Percentiles rank a stretch among this genome's conserved stretches.
These are phyloP conservation scores for Isurus oxyrinchus DNA, from an alignment of 2,113 vertebrate genomes.

Conservation along the genomic window DNA sequence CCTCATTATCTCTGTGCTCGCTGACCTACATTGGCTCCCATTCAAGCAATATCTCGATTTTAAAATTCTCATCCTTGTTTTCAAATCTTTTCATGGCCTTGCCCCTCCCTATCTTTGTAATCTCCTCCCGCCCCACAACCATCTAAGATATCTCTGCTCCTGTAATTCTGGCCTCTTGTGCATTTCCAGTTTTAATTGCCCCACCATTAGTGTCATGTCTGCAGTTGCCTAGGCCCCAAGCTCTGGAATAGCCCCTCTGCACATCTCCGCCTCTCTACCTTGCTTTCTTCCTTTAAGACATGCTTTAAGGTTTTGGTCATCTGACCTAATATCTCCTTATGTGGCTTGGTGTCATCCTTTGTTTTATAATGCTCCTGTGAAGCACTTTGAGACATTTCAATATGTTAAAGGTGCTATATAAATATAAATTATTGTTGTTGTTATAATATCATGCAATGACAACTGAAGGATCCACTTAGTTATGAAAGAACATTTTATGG, in stretches of 20 bases:
- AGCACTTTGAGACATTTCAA: not conserved
- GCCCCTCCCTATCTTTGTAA: not conserved
- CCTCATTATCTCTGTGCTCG: too few species aligned
- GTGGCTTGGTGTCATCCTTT: not conserved
- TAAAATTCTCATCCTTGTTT: not conserved
- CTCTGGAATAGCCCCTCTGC: not conserved
- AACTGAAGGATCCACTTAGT: not conserved
- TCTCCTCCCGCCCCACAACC: not conserved
- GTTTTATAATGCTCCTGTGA: not conserved
- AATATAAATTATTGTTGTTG: not conserved
- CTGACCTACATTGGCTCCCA: not conserved
- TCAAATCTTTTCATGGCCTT: not conserved
- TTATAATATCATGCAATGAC: not conserved
- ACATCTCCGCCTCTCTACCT: not conserved
- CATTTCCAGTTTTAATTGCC: not conserved
- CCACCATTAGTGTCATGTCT: not conserved
- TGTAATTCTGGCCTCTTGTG: not conserved
- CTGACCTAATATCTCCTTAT: not conserved
- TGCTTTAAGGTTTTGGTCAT: not conserved
- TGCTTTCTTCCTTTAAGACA: not conserved
- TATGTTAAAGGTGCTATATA: not conserved
- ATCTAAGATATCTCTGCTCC: not conserved
- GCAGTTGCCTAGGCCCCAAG: not conserved
- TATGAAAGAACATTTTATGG: not conserved
- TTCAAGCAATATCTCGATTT: not conserved